phyloP scores from a whole-genome alignment of 2,113 vertebrate genomes.

The Isurus oxyrinchus region DNA sequence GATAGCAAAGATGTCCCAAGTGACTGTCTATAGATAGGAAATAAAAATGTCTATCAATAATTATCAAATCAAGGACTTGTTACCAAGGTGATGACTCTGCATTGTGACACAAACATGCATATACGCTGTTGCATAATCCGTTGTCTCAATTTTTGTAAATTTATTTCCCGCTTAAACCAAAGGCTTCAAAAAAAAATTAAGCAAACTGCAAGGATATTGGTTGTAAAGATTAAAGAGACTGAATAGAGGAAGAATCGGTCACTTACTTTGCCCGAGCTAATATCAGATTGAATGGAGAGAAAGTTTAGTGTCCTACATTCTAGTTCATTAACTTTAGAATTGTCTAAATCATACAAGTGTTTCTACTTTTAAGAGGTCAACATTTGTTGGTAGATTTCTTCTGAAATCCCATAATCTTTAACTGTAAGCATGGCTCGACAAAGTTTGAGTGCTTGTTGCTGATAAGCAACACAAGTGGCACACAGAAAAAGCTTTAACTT shows the following conservation, averaged over 20 bases:
- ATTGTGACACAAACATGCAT: not conserved
- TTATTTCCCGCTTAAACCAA: not conserved
- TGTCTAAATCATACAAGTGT: not conserved
- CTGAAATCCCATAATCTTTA: not conserved
- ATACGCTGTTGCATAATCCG: slow-evolving; percentile 3
- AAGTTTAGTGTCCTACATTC: not conserved
- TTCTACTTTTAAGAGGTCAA: not conserved
- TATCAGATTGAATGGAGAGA: not conserved
- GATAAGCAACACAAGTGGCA: not conserved
- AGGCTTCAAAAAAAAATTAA: not conserved
- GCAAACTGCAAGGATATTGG: not conserved
- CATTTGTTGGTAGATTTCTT: not conserved
- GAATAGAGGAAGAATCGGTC: not conserved
- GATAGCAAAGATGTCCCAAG: slow-evolving; percentile 43
- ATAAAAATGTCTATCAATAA: slow-evolving; percentile 29
- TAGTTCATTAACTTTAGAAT: not conserved
- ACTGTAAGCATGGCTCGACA: not conserved
- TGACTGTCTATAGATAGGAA: slow-evolving; percentile 63
- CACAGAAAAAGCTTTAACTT: not conserved
- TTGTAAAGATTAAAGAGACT: not conserved
- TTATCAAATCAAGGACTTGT: not conserved
- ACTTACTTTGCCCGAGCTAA: not conserved
- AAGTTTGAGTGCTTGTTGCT: not conserved
- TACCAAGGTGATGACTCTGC: not conserved
- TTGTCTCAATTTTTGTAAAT: not conserved